Evolutionary conservation across 2,113 vertebrate species (phyloP).

Genomic region (Aegotheles bennettii): DNA sequence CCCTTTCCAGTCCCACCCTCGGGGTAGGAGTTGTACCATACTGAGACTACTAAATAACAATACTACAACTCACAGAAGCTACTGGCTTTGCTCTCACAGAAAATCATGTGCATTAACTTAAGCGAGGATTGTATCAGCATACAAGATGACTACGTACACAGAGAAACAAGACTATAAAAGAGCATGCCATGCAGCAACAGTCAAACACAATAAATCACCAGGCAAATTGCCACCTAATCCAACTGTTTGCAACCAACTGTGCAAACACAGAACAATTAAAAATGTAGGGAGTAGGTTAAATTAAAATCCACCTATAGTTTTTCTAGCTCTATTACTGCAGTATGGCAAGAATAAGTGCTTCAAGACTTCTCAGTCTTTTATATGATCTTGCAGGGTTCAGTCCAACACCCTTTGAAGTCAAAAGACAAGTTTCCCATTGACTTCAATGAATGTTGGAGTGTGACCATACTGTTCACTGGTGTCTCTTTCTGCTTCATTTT

Average conservation of each 20-base stretch:
- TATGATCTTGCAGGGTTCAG: background rate
- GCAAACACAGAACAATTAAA: background rate
- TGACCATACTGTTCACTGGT: background rate
- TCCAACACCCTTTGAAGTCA: background rate
- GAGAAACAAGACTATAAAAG: background rate
- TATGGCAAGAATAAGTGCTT: background rate
- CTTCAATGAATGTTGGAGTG: background rate
- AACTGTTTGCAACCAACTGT: background rate
- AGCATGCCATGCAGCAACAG: background rate
- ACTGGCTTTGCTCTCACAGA: background rate
- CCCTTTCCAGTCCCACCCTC: background rate
- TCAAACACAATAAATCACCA: background rate
- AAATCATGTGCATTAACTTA: background rate
- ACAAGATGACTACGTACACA: rapidly evolving
- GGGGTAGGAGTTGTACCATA: background rate
- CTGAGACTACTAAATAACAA: background rate
- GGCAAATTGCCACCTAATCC: background rate
- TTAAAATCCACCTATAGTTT: background rate
- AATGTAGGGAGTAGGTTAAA: background rate
- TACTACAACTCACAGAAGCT: background rate
- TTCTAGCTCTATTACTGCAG: background rate
- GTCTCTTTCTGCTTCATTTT: background rate
- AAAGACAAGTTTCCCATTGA: background rate
- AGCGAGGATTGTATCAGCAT: background rate
- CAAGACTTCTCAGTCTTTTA: background rate